A percentile compares a stretch with the other conserved stretches of the same genome.
phyloP scores from a whole-genome alignment of 2,888 invertebrate species.

The Argyresthia albistria region DNA sequence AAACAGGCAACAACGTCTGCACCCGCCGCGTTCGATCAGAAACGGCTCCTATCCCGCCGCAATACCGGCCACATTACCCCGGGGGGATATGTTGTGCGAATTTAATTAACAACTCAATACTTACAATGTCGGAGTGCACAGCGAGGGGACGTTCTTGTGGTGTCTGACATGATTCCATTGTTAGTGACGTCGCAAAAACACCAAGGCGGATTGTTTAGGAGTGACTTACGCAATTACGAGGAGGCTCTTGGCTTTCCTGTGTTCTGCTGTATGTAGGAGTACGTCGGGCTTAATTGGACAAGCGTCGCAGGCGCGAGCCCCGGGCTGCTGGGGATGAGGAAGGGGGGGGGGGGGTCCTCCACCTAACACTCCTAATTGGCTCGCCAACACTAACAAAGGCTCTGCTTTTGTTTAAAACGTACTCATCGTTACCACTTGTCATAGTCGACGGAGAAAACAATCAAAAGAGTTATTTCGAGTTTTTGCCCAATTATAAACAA shows the following conservation, averaged over 20 bases:
- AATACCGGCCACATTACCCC: constrained; percentile 23
- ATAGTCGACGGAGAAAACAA: no score
- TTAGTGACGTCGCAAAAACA: constrained; percentile 53
- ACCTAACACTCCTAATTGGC: constrained; percentile 65
- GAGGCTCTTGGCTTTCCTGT: constrained; percentile 26
- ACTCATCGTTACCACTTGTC: constrained; percentile 42
- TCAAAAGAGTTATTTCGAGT: no score
- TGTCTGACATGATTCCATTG: constrained; percentile 64
- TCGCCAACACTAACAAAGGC: constrained; percentile 43
- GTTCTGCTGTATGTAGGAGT: constrained; percentile 19
- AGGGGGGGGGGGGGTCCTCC: constrained; percentile 16
- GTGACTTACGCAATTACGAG: constrained; percentile 63
- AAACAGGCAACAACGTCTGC: constrained; percentile 53
- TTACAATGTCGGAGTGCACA: constrained; percentile 29
- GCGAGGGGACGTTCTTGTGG: constrained; percentile 55
- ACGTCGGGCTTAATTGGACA: constrained; percentile 61
- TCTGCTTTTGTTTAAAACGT: constrained; percentile 16
- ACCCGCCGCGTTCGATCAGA: constrained; percentile 19
- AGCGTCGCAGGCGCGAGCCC: constrained; percentile 24
- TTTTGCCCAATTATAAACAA: no score
- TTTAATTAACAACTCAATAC: constrained; percentile 70
- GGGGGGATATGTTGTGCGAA: constrained; percentile 47
- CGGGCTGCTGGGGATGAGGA: constrained; percentile 21
- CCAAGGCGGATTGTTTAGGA: constrained; percentile 56
- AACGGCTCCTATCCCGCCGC: constrained; percentile 31